Percentiles rank a stretch among this genome's conserved stretches.
Conservation (phyloP, 2,888 invertebrate genomes). For the Anticlea derivata region DNA sequence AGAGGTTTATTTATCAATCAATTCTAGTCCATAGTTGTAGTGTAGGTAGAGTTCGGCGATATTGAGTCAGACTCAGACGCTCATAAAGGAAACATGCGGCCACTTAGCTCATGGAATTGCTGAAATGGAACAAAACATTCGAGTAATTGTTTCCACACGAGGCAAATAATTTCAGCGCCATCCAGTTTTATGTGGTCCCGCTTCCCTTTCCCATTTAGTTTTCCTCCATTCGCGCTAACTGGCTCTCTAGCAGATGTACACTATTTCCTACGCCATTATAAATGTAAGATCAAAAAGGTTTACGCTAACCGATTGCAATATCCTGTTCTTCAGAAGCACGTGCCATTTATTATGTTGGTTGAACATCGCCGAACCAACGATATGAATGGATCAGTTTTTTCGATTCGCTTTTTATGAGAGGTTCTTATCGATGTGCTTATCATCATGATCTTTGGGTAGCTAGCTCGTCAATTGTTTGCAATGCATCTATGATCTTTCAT, state of each 20-base stretch:
- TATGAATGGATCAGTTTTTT: slow-evolving; percentile 27
- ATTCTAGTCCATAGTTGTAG: slow-evolving; percentile 9
- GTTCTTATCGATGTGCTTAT: slow-evolving; percentile 6
- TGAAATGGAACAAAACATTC: slow-evolving; percentile 33
- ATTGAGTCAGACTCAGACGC: slow-evolving; percentile 18
- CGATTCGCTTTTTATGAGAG: slow-evolving; percentile 11
- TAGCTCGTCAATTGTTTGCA: no score
- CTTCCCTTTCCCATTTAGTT: slow-evolving; percentile 65
- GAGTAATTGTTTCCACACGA: slow-evolving; percentile 44
- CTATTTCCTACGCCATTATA: slow-evolving; percentile 61
- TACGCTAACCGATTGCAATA: slow-evolving; percentile 61
- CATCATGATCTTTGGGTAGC: no score
- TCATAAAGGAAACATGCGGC: slow-evolving; percentile 23
- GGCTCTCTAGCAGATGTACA: slow-evolving; percentile 59
- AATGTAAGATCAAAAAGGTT: slow-evolving; percentile 54
- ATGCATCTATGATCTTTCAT: no score
- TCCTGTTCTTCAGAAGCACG: slow-evolving; percentile 67
- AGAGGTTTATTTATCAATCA: slow-evolving; percentile 33
- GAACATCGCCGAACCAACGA: slow-evolving; percentile 37
- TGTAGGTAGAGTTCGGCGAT: slow-evolving; percentile 4
- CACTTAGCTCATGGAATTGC: slow-evolving; percentile 15
- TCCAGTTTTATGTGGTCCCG: slow-evolving; percentile 52
- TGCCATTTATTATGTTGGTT: slow-evolving; percentile 63
- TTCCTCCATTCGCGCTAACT: slow-evolving; percentile 56
- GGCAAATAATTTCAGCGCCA: slow-evolving; percentile 44